Percentiles rank a stretch among this genome's conserved stretches.
These are phyloP conservation scores for Anas platyrhynchos DNA, from an alignment of 2,113 vertebrate genomes.

Conservation along the genomic window DNA sequence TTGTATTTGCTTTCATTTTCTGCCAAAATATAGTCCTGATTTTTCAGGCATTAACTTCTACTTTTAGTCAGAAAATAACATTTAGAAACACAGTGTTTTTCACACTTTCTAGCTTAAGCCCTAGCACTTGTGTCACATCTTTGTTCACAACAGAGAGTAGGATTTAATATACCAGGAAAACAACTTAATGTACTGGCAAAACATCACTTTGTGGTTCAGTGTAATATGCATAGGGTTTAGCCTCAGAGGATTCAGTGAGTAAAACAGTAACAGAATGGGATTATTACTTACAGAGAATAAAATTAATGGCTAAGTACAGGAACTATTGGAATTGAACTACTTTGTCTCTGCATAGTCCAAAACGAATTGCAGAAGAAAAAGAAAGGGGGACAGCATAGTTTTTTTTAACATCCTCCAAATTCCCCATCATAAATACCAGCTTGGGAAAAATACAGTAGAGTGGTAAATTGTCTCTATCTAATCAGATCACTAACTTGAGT, in stretches of 20 bases:
- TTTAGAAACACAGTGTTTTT: background rate
- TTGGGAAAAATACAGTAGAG: background rate
- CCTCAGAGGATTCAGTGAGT: background rate
- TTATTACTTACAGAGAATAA: conserved; percentile 6
- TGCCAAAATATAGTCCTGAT: conserved; percentile 6
- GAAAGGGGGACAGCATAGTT: background rate
- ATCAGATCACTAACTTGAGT: background rate
- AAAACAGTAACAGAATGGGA: background rate
- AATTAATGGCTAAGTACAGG: conserved; percentile 4
- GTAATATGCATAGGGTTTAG: background rate
- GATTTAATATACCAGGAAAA: background rate
- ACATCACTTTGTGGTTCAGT: background rate
- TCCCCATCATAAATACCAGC: background rate
- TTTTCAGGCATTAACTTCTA: background rate
- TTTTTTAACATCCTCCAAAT: background rate
- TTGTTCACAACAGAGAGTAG: background rate
- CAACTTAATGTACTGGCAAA: background rate
- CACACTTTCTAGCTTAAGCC: background rate
- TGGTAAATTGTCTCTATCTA: background rate
- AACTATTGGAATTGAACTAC: background rate
- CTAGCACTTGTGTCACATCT: background rate
- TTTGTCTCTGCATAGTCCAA: background rate
- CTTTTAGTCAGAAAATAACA: background rate
- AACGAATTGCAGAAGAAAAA: background rate
- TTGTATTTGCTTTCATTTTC: conserved; percentile 5